These are phyloP conservation scores for Anniella stebbinsi DNA, from an alignment of 2,797 vertebrate species.

Conservation along the genomic window DNA sequence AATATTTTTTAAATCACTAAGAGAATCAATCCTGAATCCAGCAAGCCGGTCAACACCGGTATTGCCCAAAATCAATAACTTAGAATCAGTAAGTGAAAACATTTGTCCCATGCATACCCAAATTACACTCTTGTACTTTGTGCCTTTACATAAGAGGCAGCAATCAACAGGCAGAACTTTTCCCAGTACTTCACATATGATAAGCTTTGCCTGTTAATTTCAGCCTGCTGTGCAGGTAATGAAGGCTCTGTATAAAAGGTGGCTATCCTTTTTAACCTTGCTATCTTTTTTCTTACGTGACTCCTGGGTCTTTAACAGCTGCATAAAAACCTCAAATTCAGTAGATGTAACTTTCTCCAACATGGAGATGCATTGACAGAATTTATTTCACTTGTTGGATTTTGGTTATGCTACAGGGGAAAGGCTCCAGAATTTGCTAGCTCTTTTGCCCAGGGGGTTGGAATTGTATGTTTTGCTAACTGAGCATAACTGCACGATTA, in stretches of 20 bases:
- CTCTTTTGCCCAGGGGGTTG: background rate
- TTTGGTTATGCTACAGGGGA: too few relatives aligned
- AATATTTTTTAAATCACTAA: background rate
- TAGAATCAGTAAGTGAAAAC: background rate
- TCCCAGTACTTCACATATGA: background rate
- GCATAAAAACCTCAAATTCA: background rate
- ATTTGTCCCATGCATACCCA: background rate
- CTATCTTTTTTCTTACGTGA: background rate
- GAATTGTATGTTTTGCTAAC: background rate
- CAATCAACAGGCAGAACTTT: background rate
- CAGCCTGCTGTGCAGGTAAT: background rate
- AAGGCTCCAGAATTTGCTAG: background rate
- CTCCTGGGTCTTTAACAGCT: background rate
- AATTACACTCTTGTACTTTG: background rate
- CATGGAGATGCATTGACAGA: background rate
- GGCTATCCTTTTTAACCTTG: background rate
- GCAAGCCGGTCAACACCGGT: background rate
- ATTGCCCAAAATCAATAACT: background rate
- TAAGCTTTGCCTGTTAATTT: background rate
- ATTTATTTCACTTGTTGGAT: background rate
- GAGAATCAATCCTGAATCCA: too few relatives aligned
- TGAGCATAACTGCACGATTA: background rate
- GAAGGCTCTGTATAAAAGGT: background rate
- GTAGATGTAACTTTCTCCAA: background rate
- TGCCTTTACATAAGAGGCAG: background rate